Base-by-base conservation (phyloP, 2,888 invertebrate genomes). In the Drosophila conformis region DNA sequence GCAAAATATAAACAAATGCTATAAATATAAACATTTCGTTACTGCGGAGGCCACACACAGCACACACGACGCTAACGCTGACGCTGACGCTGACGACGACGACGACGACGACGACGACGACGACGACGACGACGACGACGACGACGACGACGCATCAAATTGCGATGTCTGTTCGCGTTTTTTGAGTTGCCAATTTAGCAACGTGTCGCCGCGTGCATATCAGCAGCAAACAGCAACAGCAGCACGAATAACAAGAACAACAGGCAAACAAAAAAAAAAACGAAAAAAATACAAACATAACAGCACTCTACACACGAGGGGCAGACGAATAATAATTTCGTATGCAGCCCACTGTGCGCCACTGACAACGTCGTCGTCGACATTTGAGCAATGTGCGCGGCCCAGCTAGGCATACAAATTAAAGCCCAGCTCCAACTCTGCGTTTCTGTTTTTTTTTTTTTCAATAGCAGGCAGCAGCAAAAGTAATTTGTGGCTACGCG, bases 1-100 rank as follows among this genome's bases (percentile, higher is more conserved):
- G 88, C 80, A 82, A 85, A 88, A 80, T 90, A 90, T 90, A 90
- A 85, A 85, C 85, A 85, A 85, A 89, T 77, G 77, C 88, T 85
- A 90, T 90, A 80, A 88, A 85, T 88, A 90, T 66, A 58, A 60
- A 69, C 70, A 61, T 78, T 79, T 82, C 70, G 46, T 69, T 80
- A 61, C 58, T 69, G 60, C 31, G 63, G 58, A 72, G 85, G 82
- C 82, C 83, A 82, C 83, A 82, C 82, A 73, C 79, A 59, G 42
- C 61, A 63, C 63, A 58, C 59, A 54, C 64, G 51, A 35, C 57
- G 64, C 58, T 35, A 35, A 57, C 29, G 29, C 29, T 29, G 51
- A 35, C 57, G 64, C 58, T 35, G 35, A 57, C 29, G 29, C 29
- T 29, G 29, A 25, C 25, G 25, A 25, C 25, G 27, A 53, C 69